Conservation (phyloP, 2,797 vertebrate species). For the Buphagus erythrorhynchus region DNA sequence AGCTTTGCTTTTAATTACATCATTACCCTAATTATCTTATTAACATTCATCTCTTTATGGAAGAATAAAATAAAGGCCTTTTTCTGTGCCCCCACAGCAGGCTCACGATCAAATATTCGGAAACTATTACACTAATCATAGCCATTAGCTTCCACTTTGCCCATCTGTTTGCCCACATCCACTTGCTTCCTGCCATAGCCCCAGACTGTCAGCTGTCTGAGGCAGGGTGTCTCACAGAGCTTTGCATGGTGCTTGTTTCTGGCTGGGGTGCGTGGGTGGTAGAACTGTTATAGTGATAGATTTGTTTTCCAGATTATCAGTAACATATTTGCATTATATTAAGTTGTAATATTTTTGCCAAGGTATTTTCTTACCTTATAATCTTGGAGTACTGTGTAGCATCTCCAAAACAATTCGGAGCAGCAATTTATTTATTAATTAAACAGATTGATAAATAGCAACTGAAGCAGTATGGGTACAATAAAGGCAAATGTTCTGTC, state of each 20-base stretch:
- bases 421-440: not conserved
- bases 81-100: not conserved
- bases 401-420: not conserved
- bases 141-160: not conserved
- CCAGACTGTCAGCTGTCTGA: not conserved
- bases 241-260: not conserved
- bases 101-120: not conserved
- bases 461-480: not conserved
- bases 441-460: not conserved
- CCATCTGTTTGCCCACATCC: not conserved
- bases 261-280: not conserved
- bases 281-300: not conserved
- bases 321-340: not conserved
- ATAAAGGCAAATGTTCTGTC: not conserved
- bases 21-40: slow-evolving; percentile 36
- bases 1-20: not conserved
- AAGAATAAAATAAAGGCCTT: not conserved
- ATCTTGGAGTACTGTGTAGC: not conserved
- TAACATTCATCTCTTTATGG: not conserved
- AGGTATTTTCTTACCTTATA: not conserved
- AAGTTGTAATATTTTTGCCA: not conserved
- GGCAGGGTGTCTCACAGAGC: not conserved
- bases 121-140: slow-evolving; percentile 26
- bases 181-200: not conserved
- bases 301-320: not conserved